Conservation (phyloP, 2,888 invertebrate genomes). For the Autographa pulchrina region DNA sequence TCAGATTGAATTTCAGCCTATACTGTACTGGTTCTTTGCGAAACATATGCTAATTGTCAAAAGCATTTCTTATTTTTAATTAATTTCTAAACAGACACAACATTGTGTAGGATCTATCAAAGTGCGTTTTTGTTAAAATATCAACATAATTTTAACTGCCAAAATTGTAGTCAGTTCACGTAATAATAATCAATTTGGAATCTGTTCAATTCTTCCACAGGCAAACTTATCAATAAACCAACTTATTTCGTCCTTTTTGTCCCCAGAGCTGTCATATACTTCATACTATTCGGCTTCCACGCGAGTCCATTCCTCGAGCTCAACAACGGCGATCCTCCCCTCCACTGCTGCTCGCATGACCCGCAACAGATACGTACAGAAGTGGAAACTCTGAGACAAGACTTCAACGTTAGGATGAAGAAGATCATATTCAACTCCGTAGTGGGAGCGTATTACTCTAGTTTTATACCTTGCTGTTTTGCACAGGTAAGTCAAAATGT, state of each 20-base stretch:
- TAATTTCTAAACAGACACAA: too few species aligned
- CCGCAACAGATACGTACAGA: slow-evolving; percentile 94
- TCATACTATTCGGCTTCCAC: slow-evolving; percentile 94
- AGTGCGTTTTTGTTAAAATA: too few species aligned
- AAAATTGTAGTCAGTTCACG: too few species aligned
- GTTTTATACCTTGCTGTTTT: slow-evolving; percentile 97
- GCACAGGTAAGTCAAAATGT: slow-evolving; percentile 90
- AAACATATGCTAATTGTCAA: too few species aligned
- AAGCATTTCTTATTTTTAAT: too few species aligned
- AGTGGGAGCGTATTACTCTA: slow-evolving; percentile 95
- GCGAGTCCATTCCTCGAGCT: slow-evolving; percentile 94
- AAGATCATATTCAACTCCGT: slow-evolving; percentile 96
- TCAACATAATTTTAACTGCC: too few species aligned
- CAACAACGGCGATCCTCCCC: slow-evolving; percentile 88
- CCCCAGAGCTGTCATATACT: slow-evolving; percentile 92
- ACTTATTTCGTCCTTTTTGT: neutral
- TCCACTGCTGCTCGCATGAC: slow-evolving; percentile 94
- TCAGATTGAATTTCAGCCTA: too few species aligned
- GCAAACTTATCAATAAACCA: too few species aligned
- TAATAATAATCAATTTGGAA: too few species aligned
- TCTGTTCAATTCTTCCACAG: too few species aligned
- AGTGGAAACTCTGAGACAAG: slow-evolving; percentile 94
- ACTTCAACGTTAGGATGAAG: slow-evolving; percentile 97
- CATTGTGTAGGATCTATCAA: too few species aligned
- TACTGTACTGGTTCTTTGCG: too few species aligned